These are phyloP conservation scores for Homarus americanus DNA, from an alignment of 1,140 invertebrate genomes.

Conservation along the genomic window DNA sequence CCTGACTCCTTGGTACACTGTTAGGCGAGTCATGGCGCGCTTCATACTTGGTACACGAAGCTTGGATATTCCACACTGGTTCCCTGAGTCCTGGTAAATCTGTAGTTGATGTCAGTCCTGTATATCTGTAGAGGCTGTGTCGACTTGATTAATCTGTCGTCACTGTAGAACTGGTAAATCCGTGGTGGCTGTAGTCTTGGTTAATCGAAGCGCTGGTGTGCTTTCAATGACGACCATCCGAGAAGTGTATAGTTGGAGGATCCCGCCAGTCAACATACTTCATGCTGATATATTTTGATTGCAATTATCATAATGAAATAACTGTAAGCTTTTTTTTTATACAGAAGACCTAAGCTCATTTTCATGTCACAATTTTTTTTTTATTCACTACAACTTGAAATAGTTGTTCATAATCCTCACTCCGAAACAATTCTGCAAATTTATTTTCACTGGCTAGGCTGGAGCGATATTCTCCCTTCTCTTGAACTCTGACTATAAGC, in stretches of 20 bases:
- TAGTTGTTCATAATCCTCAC: not conserved
- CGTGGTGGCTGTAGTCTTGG: not conserved
- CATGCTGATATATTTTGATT: not conserved
- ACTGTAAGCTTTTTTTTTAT: not conserved
- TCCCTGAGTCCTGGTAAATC: no score
- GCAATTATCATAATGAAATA: slow-evolving; percentile 1
- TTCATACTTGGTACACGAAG: no score
- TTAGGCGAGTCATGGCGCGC: no score
- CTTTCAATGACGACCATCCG: not conserved
- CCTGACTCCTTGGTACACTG: no score
- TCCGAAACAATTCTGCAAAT: not conserved
- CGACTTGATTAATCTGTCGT: no score
- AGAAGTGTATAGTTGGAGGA: not conserved
- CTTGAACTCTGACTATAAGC: not conserved
- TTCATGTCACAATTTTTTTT: not conserved
- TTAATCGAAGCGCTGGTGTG: not conserved
- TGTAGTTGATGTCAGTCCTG: no score
- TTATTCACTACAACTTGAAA: not conserved
- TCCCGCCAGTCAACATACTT: not conserved
- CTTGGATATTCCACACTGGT: not conserved
- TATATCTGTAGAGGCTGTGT: no score
- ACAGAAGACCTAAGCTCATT: not conserved
- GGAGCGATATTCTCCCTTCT: not conserved
- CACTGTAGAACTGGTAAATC: not conserved
- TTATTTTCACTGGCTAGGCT: not conserved